Base-by-base conservation (phyloP, 2,888 invertebrate species). In the Ormyrus rosae region DNA sequence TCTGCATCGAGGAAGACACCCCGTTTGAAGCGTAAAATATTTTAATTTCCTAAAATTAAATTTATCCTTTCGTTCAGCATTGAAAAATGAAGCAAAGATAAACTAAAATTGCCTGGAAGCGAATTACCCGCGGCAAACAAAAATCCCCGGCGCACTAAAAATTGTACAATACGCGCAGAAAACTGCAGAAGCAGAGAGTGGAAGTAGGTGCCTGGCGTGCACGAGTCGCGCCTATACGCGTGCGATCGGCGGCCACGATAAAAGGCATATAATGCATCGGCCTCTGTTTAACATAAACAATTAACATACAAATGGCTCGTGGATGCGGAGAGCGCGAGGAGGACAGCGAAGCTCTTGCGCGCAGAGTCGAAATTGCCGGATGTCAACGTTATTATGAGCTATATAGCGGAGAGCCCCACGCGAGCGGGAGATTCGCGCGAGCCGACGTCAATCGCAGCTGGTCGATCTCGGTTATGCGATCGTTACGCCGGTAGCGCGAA, bases 341-440 rank as follows among this genome's bases (percentile, higher is more conserved):
- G 13, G 34, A 10, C 69, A 48, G n/a, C 11, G 4, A 51, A 10
- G 51, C 34, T 34, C 34, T 34, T 34, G 34, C 34, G 34, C 34
- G 13, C 6, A 13, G 34, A 48, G 73, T 68, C 69, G 71, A 69
- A 80, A 83, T 77, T 56, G 55, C 83, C 83, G 83, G 83, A 83
- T 80, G 83, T 82, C 82, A 81, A 81, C 79, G 75, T 78, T 82
- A 80, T 82, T 83, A 83, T 79, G 83, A 83, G 60, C 55, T 75
- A 71, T 63, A 48, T 34, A 34, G 34, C 34, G 34, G 34, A 34
- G 34, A 34, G 34, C 34, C 34, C 34, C 56, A 61, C 56, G 46
- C 74, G 60, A 78, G 74, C 46, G 56, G 8, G 11, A 61, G 8
- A 65, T 55, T 55, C 56, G 56, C 67, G 61, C 61, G 63, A 34